Conservation (phyloP, 1,140 invertebrate genomes). For the Atopsyche davidsoni region DNA sequence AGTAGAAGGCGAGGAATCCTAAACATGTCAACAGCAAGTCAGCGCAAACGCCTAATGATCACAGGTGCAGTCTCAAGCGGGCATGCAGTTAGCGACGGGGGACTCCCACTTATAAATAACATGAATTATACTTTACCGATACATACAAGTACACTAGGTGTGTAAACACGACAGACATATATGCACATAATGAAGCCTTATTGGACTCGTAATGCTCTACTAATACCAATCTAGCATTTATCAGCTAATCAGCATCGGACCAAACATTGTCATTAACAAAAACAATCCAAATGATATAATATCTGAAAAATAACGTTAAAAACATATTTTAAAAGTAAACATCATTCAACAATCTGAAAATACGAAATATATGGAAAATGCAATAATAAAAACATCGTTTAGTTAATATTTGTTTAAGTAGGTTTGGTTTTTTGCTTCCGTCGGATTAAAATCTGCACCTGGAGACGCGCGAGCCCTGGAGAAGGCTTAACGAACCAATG, state of each 20-base stretch:
- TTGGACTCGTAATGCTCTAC: not conserved
- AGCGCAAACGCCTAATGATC: no score
- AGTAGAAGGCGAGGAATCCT: no score
- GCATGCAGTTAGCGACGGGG: no score
- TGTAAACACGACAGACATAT: not conserved
- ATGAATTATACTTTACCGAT: conserved; percentile 18
- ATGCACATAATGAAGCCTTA: not conserved
- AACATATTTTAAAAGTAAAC: conserved; percentile 16
- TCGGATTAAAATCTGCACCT: no score
- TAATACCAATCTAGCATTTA: conserved; percentile 19
- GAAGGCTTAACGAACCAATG: no score
- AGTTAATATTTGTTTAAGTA: conserved; percentile 1
- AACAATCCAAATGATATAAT: conserved; percentile 25
- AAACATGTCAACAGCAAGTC: no score
- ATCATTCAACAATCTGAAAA: conserved; percentile 25
- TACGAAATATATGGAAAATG: conserved; percentile 12
- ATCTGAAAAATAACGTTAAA: conserved; percentile 22
- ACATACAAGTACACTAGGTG: not conserved
- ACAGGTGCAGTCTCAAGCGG: no score
- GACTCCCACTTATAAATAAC: no score
- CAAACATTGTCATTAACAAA: conserved; percentile 19
- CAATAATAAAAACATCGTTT: conserved; percentile 2
- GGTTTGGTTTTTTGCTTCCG: no score
- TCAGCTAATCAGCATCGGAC: conserved; percentile 21
- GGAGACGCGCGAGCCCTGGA: no score